A percentile compares a stretch with the other conserved stretches of the same genome.
Conservation (phyloP, 2,797 vertebrate species). For the Centropyge bicolor region DNA sequence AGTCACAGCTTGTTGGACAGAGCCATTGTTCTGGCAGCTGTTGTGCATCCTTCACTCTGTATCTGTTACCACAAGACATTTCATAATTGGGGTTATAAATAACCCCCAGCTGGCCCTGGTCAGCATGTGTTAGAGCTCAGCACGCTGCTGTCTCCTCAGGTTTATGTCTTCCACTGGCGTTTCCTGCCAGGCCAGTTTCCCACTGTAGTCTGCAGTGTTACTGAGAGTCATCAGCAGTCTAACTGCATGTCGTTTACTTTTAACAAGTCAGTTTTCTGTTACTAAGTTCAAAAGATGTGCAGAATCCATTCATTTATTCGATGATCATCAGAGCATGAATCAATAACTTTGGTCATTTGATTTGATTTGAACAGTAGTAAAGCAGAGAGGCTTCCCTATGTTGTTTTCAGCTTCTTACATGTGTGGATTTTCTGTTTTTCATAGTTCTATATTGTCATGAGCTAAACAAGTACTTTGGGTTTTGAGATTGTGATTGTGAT, state of each 20-base stretch:
- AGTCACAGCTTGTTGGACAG: background rate
- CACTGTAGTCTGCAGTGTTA: background rate
- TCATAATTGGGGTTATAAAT: slow-evolving; percentile 78
- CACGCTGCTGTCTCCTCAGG: slow-evolving; percentile 52
- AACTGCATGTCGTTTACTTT: background rate
- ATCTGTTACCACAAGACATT: slow-evolving; percentile 39
- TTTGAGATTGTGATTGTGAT: background rate
- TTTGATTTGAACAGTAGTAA: too few species aligned
- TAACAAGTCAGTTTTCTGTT: background rate
- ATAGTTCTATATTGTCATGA: background rate
- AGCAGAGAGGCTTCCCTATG: fast-evolving
- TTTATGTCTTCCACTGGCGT: slow-evolving; percentile 31
- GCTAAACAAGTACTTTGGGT: background rate
- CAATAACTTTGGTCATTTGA: background rate
- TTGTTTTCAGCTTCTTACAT: background rate
- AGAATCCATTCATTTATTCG: background rate
- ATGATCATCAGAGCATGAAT: background rate
- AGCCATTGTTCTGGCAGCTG: slow-evolving; percentile 70
- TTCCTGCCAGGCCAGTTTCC: slow-evolving; percentile 1
- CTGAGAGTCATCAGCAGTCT: background rate
- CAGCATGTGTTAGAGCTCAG: slow-evolving; percentile 61
- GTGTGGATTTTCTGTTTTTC: background rate
- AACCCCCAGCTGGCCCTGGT: slow-evolving; percentile 76
- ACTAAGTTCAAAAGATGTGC: background rate
- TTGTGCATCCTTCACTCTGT: slow-evolving; percentile 36